Evolutionary conservation across 2,888 invertebrate genomes (phyloP), one percentile per base, ranked within the genome.

Genomic region (Pharmacophagus antenor): DNA sequence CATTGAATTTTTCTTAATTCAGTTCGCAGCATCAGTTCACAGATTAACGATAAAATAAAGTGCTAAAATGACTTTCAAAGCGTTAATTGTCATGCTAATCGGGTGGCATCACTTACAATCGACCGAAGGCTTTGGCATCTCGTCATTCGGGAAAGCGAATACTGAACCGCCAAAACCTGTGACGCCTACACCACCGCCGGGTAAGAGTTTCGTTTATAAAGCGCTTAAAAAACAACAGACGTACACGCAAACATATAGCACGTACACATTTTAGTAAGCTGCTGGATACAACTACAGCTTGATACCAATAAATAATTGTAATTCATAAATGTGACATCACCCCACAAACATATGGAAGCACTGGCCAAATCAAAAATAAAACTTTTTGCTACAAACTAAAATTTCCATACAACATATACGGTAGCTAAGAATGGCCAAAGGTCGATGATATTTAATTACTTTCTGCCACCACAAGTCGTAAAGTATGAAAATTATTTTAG

Each of bases 131-230:
- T 86, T 88, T 64, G 87, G 87, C 44, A 85, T 87, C 55, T 87
- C 87, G 2, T 86, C 88, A 8, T 88, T 88, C 64, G 88, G 88
- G 57, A 84, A 85, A 67, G 87, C 88, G 23, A 84, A 85, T 63
- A 88, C 88, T 0, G 88, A 88, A 21, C 79, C 88, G 3, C 85
- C 88, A 57, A 84, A 78, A 67, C 82, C 84, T 22, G 76, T 79
- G 22, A 82, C 84, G 21, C 83, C 86, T 0, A 84, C 88, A 21
- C 73, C 79, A 58, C 68, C 84, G 21, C 86, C 85, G 56, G 88
- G 88, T 88, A 88, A 88, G 88, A 81, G 58, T 62, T 70, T 70
- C 73, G 67, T 68, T 66, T 74, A 70, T 76, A 47, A 42, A 17
- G 17, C 42, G n/a, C 17, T 42, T 17, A 17, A 42, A 17, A 55